A percentile compares a stretch with the other conserved stretches of the same genome.
Conservation (phyloP, 1,140 invertebrate species). For the Trialeurodes vaporariorum region DNA sequence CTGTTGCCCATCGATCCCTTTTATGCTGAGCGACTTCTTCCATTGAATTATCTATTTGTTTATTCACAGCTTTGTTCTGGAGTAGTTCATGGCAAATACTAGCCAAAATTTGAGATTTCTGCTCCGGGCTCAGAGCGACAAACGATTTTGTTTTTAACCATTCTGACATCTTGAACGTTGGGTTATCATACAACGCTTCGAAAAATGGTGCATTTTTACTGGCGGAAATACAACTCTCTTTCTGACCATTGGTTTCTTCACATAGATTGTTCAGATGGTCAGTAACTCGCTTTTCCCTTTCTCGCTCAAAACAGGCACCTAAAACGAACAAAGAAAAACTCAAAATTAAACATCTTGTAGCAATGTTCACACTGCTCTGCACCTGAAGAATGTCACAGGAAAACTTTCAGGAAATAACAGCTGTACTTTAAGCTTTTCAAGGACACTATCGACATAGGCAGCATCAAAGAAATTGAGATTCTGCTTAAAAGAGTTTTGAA, state of each 20-base stretch:
- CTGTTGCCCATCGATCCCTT: constrained; percentile 68
- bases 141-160: constrained; percentile 68
- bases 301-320: constrained; percentile 60
- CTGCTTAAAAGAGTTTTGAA: no score
- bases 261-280: constrained; percentile 66
- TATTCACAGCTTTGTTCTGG: constrained; percentile 77
- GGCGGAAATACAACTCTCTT: constrained; percentile 37
- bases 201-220: constrained; percentile 67
- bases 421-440: no score
- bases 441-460: no score
- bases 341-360: neutral
- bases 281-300: constrained; percentile 58
- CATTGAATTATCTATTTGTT: constrained; percentile 63
- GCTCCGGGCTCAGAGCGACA: constrained; percentile 68
- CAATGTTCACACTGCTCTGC: no score
- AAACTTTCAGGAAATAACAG: no score
- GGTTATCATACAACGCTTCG: constrained; percentile 57
- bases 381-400: no score
- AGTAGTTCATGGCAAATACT: constrained; percentile 89
- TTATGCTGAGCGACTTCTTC: constrained; percentile 61
- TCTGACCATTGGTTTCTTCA: constrained; percentile 32
- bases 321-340: constrained; percentile 9
- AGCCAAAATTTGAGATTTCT: constrained; percentile 75
- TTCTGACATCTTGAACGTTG: constrained; percentile 60
- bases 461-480: no score